A percentile compares a stretch with the other conserved stretches of the same genome.
phyloP scores from a whole-genome alignment of 53 echinoderm and acorn worm species.

The Echinometra lucunter region DNA sequence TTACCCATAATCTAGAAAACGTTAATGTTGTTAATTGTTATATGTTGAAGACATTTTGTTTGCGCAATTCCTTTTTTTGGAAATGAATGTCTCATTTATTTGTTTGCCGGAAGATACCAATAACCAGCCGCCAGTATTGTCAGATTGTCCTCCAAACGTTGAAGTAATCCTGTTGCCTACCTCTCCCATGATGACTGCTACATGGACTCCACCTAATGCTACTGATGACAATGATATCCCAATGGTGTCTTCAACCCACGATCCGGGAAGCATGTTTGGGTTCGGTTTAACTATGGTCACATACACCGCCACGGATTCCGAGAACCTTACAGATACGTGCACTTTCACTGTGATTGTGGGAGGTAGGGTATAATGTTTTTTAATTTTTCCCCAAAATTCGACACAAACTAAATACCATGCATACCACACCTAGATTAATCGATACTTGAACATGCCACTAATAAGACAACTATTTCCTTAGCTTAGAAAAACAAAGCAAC shows the following conservation, averaged over 20 bases:
- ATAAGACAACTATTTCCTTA: too few relatives aligned
- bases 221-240: constrained; percentile 24
- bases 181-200: neutral
- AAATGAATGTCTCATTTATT: neutral
- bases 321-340: constrained; percentile 3
- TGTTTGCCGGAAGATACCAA: neutral
- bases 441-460: too few relatives aligned
- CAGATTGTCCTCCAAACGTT: neutral
- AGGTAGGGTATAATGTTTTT: neutral
- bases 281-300: neutral
- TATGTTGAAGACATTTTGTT: too few relatives aligned
- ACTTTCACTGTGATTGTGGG: constrained; percentile 2
- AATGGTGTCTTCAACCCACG: neutral
- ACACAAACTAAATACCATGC: too few relatives aligned
- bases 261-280: neutral
- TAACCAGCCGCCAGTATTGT: neutral
- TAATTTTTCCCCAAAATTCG: neutral
- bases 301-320: constrained; percentile 20
- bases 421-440: too few relatives aligned
- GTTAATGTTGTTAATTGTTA: too few relatives aligned
- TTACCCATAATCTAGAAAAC: too few relatives aligned
- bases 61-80: neutral
- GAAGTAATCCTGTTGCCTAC: neutral
- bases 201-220: constrained; percentile 16
- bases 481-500: too few relatives aligned